Conservation (phyloP, 37 sponge, comb jelly and placozoan species). For the Corticium candelabrum region DNA sequence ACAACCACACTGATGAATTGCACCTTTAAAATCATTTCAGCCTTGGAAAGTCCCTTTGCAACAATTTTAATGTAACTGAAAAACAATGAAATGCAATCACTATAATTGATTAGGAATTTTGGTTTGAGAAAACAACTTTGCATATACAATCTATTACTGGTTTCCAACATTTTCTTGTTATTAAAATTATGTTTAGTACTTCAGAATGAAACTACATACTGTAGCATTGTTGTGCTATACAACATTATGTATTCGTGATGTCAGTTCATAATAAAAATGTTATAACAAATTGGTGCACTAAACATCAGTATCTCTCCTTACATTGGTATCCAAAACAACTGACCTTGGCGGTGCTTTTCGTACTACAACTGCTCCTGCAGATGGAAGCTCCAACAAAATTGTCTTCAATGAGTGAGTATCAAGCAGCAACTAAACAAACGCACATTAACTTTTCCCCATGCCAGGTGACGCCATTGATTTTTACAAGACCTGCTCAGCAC, state of each 20-base stretch:
- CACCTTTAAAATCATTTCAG: conserved; percentile 93
- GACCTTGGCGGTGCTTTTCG: conserved; percentile 83
- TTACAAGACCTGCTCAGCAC: conserved; percentile 92
- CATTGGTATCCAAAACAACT: no score
- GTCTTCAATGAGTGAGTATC: conserved; percentile 94
- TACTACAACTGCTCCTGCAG: conserved; percentile 56
- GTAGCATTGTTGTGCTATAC: no score
- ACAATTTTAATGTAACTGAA: conserved; percentile 83
- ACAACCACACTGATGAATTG: not conserved
- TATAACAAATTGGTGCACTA: no score
- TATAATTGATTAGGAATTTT: not conserved
- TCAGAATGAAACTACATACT: no score
- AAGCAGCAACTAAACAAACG: conserved; percentile 57
- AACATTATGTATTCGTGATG: no score
- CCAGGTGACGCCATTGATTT: not conserved
- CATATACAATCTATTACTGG: no score
- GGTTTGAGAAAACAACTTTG: no score
- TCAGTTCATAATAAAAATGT: no score
- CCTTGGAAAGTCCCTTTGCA: conserved; percentile 80
- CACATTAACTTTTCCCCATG: not conserved
- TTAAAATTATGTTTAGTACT: no score
- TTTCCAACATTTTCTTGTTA: no score
- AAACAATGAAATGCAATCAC: not conserved
- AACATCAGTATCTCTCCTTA: no score
- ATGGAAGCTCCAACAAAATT: conserved; percentile 69